Evolutionary conservation across 2,113 vertebrate species (phyloP).

Genomic region (Labeo rohita): DNA sequence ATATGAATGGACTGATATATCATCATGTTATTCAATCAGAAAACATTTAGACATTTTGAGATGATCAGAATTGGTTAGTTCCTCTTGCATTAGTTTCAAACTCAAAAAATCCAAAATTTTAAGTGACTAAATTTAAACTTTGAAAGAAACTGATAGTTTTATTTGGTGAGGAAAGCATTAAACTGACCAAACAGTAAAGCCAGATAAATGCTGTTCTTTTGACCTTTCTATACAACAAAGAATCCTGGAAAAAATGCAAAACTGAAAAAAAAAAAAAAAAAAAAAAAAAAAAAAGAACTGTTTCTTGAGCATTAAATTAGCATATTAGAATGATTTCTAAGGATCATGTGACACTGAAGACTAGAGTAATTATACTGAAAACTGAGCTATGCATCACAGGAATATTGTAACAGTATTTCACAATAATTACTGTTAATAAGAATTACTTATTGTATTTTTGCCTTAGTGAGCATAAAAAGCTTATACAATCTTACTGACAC

Average conservation of each 20-base stretch:
- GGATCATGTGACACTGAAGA: too few relatives aligned
- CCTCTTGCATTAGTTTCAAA: background rate
- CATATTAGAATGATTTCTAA: background rate
- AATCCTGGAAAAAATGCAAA: background rate
- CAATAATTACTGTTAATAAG: background rate
- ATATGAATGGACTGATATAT: background rate
- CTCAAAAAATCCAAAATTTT: background rate
- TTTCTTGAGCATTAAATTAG: background rate
- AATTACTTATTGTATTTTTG: background rate
- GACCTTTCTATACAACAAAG: background rate
- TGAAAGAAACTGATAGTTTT: background rate
- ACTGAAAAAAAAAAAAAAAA: background rate
- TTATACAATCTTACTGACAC: too few relatives aligned
- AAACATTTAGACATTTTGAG: background rate
- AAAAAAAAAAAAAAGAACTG: background rate
- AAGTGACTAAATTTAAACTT: background rate
- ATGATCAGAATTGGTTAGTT: background rate
- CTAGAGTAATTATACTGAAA: too few relatives aligned
- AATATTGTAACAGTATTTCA: background rate
- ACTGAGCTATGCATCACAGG: too few relatives aligned
- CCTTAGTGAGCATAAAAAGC: too few relatives aligned
- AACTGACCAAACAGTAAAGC: background rate
- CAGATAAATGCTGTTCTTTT: background rate
- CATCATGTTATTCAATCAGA: background rate
- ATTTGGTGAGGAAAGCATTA: background rate